phyloP scores from a whole-genome alignment of 2,888 invertebrate species.

The Ernsta delagoae region DNA sequence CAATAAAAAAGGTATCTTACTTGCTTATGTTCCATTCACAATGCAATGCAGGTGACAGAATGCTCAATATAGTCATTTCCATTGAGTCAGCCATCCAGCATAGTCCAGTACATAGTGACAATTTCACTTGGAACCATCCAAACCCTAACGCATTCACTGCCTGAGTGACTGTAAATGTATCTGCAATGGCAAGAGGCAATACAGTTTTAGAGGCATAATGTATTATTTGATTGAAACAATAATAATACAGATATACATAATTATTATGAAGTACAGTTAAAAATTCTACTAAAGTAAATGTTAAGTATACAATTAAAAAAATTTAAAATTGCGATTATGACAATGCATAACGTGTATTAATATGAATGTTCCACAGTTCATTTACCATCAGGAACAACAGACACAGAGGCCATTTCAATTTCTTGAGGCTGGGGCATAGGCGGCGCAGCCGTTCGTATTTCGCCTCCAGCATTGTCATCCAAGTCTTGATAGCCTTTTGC shows the following conservation, averaged over 20 bases:
- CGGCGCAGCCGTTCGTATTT: conserved; percentile 60
- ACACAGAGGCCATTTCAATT: conserved; percentile 92
- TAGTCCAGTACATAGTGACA: conserved; percentile 93
- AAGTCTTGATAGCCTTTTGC: conserved; percentile 87
- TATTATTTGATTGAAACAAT: too few relatives aligned
- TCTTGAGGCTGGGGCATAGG: conserved; percentile 86
- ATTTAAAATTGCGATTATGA: too few relatives aligned
- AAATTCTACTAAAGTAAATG: too few relatives aligned
- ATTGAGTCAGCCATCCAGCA: conserved; percentile 99
- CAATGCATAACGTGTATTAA: too few relatives aligned
- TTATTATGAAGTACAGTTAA: too few relatives aligned
- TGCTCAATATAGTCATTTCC: conserved; percentile 99
- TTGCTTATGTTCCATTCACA: conserved; percentile 96
- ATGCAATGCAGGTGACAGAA: conserved; percentile 96
- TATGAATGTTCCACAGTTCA: too few relatives aligned
- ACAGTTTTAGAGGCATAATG: too few relatives aligned
- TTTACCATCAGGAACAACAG: conserved; percentile 92
- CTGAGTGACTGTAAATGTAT: conserved; percentile 94
- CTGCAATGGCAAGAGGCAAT: conserved; percentile 70
- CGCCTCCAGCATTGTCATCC: conserved; percentile 73
- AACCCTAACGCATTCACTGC: conserved; percentile 94
- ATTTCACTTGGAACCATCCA: conserved; percentile 95
- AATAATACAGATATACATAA: too few relatives aligned
- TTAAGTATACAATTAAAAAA: too few relatives aligned
- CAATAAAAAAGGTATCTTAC: conserved; percentile 54